Conservation (phyloP, 2,797 vertebrate species). For the Tolypeutes matacus region DNA sequence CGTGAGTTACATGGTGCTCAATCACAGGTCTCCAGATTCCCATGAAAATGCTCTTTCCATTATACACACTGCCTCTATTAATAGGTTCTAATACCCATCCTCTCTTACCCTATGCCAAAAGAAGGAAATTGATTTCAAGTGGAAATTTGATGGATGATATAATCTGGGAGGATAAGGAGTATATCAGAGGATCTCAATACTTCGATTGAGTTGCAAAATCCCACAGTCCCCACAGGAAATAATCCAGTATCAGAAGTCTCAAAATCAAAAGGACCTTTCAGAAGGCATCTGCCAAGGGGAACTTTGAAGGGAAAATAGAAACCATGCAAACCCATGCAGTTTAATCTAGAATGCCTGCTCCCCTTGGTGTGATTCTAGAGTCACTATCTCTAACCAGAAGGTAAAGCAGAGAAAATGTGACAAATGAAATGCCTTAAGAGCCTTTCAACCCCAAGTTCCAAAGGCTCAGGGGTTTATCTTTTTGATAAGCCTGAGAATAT, state of each 20-base stretch:
- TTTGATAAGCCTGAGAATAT: neutral
- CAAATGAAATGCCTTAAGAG: neutral
- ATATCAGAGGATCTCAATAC: neutral
- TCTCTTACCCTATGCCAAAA: neutral
- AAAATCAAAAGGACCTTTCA: neutral
- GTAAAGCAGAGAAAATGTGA: neutral
- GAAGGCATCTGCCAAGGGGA: neutral
- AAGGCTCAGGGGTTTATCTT: neutral
- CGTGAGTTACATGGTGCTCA: neutral
- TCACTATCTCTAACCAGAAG: neutral
- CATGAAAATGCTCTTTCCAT: neutral
- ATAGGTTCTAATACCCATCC: neutral
- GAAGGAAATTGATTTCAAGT: neutral
- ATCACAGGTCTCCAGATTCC: neutral
- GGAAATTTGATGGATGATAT: neutral
- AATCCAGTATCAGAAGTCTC: neutral
- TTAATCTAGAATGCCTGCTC: neutral
- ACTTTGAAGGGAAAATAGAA: neutral
- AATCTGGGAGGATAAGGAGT: neutral
- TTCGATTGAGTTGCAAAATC: slow-evolving; percentile 7
- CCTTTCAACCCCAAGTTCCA: neutral
- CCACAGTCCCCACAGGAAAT: neutral
- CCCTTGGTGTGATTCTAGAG: neutral
- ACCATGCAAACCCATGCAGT: neutral
- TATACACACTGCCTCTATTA: neutral